Evolutionary conservation across 2,113 vertebrate species (phyloP), one percentile per base, ranked within the genome.

Genomic region (Megalops atlanticus): DNA sequence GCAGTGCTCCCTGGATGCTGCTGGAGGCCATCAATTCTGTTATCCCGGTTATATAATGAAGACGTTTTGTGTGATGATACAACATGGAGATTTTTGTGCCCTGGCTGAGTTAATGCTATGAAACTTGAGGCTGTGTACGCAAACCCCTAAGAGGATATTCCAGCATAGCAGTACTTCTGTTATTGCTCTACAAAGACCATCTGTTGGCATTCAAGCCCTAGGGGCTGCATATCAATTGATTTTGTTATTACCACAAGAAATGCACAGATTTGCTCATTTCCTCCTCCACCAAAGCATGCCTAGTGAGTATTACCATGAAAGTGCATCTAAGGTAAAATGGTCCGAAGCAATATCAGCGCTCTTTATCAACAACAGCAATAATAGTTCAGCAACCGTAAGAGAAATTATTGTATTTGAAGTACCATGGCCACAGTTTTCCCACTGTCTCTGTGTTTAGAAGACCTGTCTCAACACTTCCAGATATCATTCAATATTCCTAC

Each of bases 121-220:
- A 75, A 97, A 16, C 90, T 97, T 31, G 93, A 97, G 80, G 87
- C 91, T 0, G 83, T 96, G 0, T 97, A 92, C 90, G 96, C 95
- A 43, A 94, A 84, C 81, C 89, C 97, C 0, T 89, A 92, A 18
- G 92, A 94, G 0, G 94, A 90, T 89, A 84, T 0, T 80, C 85
- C 47, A 84, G 79, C 52, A 27, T 5, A 1, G 24, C 31, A 64
- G 24, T n/a, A 58, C 16, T n/a, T 3, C 52, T 58, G 21, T 6
- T 64, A n/a, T n/a, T 64, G 27, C 58, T 31, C n/a, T n/a, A n/a
- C n/a, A n/a, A n/a, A n/a, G n/a, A n/a, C 58, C 21, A 18, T n/a
- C 24, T 8, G 58, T 27, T 64, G 58, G 31, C 58, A 64, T 24
- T 11, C n/a, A 11, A 8, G 58, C 58, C 58, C 58, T 8, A 24